These are phyloP conservation scores for Lophotis ruficrista DNA, from an alignment of 2,113 vertebrate species.

Conservation along the genomic window DNA sequence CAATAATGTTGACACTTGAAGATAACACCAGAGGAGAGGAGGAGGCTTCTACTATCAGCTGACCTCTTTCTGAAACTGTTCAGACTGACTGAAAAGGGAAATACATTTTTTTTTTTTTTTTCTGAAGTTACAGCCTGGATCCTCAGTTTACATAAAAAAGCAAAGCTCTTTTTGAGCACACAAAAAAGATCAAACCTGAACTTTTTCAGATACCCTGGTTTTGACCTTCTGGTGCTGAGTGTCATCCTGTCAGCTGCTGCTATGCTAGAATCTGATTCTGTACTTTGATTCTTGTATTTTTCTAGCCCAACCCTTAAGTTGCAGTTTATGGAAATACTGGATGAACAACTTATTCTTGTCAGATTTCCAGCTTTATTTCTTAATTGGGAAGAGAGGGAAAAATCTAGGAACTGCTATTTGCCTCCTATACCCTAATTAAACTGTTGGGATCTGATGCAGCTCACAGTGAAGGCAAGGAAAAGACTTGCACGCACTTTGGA, in stretches of 20 bases:
- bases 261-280: background rate
- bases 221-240: background rate
- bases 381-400: background rate
- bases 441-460: background rate
- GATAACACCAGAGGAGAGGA: background rate
- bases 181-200: too few relatives aligned
- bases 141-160: background rate
- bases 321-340: background rate
- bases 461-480: background rate
- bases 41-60: background rate
- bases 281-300: background rate
- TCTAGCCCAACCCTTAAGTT: background rate
- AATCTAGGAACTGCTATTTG: background rate
- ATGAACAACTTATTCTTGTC: background rate
- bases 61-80: slow-evolving; percentile 17
- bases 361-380: background rate
- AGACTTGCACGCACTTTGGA: background rate
- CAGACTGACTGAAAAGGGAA: background rate
- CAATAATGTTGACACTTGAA: background rate
- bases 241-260: background rate
- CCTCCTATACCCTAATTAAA: background rate
- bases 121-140: background rate
- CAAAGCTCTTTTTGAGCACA: background rate
- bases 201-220: background rate
- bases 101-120: background rate